Evolutionary conservation across 2,888 invertebrate species (phyloP).

Genomic region (Erebia epiphron): DNA sequence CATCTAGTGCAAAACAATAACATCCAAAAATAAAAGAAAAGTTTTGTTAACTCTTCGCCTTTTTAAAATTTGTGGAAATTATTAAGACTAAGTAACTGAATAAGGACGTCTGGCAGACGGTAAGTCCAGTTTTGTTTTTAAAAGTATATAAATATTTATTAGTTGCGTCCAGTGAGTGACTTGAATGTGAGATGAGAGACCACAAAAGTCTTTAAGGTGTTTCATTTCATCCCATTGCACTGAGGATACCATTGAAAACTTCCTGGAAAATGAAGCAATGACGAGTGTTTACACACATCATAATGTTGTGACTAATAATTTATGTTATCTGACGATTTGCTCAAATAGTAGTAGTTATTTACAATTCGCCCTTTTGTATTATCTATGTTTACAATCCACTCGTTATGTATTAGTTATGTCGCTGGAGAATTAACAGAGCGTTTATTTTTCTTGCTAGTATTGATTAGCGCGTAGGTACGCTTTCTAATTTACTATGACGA

Average conservation of each 20-base stretch:
- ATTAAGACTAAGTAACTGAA: not conserved
- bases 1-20: slow-evolving; percentile 1
- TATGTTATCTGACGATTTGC: slow-evolving; percentile 14
- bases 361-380: not conserved
- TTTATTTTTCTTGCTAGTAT: slow-evolving; percentile 16
- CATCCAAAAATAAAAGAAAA: not conserved
- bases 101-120: slow-evolving; percentile 34
- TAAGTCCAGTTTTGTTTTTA: slow-evolving; percentile 36
- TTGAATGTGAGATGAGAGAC: slow-evolving; percentile 6
- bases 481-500: slow-evolving; percentile 78
- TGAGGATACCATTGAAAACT: slow-evolving; percentile 7
- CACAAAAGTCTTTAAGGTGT: not conserved
- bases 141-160: slow-evolving; percentile 29
- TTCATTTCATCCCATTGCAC: not conserved
- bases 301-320: slow-evolving; percentile 8
- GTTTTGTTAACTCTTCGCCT: not conserved
- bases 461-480: slow-evolving; percentile 61
- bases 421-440: slow-evolving; percentile 8
- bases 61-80: slow-evolving; percentile 1
- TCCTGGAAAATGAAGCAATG: slow-evolving; percentile 1
- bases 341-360: slow-evolving; percentile 14
- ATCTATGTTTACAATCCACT: slow-evolving; percentile 15
- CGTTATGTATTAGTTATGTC: not conserved
- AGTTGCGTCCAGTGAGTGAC: slow-evolving; percentile 9
- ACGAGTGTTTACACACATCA: slow-evolving; percentile 1